Percentiles rank a stretch among this genome's conserved stretches.
phyloP scores from a whole-genome alignment of 2,888 invertebrate species.

The Rhodophaea formosa region DNA sequence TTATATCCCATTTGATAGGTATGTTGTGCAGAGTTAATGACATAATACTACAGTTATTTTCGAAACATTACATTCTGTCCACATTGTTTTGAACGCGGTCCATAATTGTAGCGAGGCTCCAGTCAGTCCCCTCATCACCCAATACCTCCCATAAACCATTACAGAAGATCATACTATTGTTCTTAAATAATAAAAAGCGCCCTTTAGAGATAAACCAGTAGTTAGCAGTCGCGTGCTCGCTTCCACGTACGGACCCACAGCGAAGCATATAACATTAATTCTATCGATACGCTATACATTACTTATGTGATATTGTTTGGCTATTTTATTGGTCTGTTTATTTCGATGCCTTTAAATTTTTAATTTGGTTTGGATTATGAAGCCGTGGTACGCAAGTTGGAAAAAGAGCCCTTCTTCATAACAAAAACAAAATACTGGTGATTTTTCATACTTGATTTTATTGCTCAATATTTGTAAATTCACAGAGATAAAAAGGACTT shows the following conservation, averaged over 20 bases:
- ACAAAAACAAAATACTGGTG: too few species aligned
- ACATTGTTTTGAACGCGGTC: neutral
- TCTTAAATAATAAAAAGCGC: constrained; percentile 61
- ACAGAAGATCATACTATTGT: constrained; percentile 65
- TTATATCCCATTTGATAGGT: too few species aligned
- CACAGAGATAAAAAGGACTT: too few species aligned
- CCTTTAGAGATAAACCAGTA: constrained; percentile 56
- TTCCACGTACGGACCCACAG: constrained; percentile 71
- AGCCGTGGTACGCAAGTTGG: neutral
- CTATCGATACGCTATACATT: constrained; percentile 74
- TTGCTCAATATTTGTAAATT: too few species aligned
- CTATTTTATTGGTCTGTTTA: constrained; percentile 31
- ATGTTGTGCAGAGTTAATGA: too few species aligned
- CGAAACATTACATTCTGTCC: too few species aligned
- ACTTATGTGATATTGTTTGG: constrained; percentile 49
- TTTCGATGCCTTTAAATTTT: neutral
- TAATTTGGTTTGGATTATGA: too few species aligned
- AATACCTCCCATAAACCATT: constrained; percentile 47
- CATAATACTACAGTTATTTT: too few species aligned
- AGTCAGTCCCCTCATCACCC: constrained; percentile 24
- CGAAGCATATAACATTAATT: constrained; percentile 78
- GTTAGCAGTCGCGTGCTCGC: constrained; percentile 59
- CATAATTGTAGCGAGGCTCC: constrained; percentile 21
- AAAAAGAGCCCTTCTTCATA: neutral
- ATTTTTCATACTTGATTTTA: too few species aligned